Evolutionary conservation across 1,140 invertebrate genomes (phyloP).

Genomic region (Bicyclus anynana): DNA sequence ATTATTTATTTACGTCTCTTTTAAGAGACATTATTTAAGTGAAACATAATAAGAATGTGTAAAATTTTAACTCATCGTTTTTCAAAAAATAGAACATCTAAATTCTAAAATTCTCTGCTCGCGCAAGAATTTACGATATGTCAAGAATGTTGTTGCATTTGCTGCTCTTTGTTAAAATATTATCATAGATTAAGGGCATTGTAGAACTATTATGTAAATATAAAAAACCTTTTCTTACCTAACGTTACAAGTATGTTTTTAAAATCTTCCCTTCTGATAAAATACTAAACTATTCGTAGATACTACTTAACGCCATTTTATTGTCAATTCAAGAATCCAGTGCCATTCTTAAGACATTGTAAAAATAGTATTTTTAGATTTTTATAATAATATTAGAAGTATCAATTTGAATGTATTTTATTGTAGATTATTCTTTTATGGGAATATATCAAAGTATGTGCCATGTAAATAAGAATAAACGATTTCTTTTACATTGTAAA

Average conservation of each 20-base stretch:
- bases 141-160: neutral
- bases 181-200: neutral
- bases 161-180: neutral
- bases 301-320: conserved; percentile 1
- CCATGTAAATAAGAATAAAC: conserved; percentile 53
- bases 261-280: no score
- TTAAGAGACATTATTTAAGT: no score
- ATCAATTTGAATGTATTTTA: conserved; percentile 20
- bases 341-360: conserved; percentile 49
- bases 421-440: conserved; percentile 23
- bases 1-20: no score
- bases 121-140: neutral
- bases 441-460: conserved; percentile 44
- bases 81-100: no score
- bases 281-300: neutral
- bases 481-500: conserved; percentile 26
- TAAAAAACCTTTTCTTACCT: no score
- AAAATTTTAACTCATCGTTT: no score
- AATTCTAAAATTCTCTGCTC: neutral
- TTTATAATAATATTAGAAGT: conserved; percentile 12
- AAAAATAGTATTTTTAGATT: conserved; percentile 32
- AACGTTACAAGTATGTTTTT: no score
- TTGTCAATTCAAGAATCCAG: conserved; percentile 34
- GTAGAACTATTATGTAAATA: neutral
- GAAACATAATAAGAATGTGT: no score